Percentiles rank a stretch among this genome's conserved stretches.
Evolutionary conservation across 1,140 invertebrate genomes (phyloP).

Genomic region (Vanessa atalanta): DNA sequence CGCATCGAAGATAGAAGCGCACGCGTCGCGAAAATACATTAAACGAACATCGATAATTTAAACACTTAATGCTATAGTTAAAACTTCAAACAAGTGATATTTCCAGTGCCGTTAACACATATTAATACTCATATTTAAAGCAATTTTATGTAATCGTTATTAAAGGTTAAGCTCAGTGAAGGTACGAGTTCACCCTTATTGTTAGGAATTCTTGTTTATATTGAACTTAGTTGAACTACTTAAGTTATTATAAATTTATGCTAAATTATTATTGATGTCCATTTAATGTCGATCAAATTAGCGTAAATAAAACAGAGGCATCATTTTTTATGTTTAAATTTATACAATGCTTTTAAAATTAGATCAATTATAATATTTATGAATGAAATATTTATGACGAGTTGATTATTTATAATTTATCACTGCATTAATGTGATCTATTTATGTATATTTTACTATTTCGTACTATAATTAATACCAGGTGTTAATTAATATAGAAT

Average conservation of each 20-base stretch:
- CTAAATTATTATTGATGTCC: neutral
- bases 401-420: neutral
- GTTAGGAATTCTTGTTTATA: constrained; percentile 1
- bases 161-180: constrained; percentile 6
- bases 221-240: neutral
- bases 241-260: constrained; percentile 1
- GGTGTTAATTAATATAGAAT: neutral
- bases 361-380: constrained; percentile 34
- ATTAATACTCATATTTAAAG: neutral
- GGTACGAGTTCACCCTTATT: neutral
- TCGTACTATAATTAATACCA: neutral
- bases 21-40: constrained; percentile 12
- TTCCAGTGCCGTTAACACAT: constrained; percentile 2
- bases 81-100: constrained; percentile 10
- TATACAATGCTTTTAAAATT: constrained; percentile 21
- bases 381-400: constrained; percentile 7
- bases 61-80: constrained; percentile 2
- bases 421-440: neutral
- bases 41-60: constrained; percentile 15
- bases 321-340: neutral
- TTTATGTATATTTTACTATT: neutral
- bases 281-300: neutral
- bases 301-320: neutral
- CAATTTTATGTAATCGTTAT: neutral
- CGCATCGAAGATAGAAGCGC: neutral